Percentiles rank a stretch among this genome's conserved stretches.
phyloP scores from a whole-genome alignment of 1,140 invertebrate species.

The Aphaenogaster rudis region DNA sequence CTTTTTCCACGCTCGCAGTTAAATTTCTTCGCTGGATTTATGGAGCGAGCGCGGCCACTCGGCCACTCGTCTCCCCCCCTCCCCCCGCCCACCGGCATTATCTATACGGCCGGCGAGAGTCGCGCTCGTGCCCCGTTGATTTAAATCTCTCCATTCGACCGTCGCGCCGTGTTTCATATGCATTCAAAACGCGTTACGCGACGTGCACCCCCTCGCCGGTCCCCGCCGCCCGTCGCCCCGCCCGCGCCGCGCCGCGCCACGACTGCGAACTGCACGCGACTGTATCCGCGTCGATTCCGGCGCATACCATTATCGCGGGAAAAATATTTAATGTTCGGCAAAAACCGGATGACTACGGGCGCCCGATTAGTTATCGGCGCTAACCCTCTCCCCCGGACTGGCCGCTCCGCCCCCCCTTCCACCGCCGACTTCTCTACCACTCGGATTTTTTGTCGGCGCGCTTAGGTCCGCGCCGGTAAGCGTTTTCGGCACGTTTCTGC shows the following conservation, averaged over 20 bases:
- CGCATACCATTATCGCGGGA: slow-evolving; percentile 53
- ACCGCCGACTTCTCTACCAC: neutral
- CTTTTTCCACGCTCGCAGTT: slow-evolving; percentile 68
- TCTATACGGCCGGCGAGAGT: slow-evolving; percentile 70
- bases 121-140: slow-evolving; percentile 66
- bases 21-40: slow-evolving; percentile 75
- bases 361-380: slow-evolving; percentile 51
- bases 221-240: neutral
- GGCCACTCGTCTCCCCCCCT: neutral
- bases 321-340: slow-evolving; percentile 60
- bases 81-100: slow-evolving; percentile 46
- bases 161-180: slow-evolving; percentile 70
- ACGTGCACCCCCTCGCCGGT: slow-evolving; percentile 28
- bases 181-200: slow-evolving; percentile 72
- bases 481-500: slow-evolving; percentile 48
- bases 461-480: slow-evolving; percentile 30
- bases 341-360: slow-evolving; percentile 32
- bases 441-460: slow-evolving; percentile 41
- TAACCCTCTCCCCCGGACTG: neutral
- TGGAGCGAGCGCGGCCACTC: slow-evolving; percentile 64
- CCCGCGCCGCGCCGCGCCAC: neutral
- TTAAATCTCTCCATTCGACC: slow-evolving; percentile 77
- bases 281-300: slow-evolving; percentile 52
- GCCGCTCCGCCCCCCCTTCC: neutral
- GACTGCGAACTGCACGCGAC: slow-evolving; percentile 50